Evolutionary conservation across 2,113 vertebrate genomes (phyloP).

Genomic region (Cnemophilus loriae): DNA sequence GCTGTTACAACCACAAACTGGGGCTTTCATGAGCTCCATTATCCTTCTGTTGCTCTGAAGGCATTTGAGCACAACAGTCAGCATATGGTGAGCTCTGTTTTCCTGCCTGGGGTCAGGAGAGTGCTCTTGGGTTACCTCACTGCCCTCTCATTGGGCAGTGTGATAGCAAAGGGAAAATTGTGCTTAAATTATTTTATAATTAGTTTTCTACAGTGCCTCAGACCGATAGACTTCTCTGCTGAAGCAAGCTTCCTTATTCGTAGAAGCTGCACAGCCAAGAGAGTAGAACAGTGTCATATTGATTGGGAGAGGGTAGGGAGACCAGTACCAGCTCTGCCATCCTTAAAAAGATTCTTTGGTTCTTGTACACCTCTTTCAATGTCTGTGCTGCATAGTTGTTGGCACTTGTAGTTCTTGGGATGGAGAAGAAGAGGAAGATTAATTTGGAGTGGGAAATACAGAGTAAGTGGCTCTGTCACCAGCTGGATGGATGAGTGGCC

Average conservation of each 20-base stretch:
- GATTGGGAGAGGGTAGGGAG: background rate
- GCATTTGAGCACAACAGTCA: background rate
- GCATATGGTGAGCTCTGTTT: background rate
- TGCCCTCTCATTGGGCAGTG: background rate
- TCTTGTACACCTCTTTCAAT: background rate
- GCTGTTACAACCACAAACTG: background rate
- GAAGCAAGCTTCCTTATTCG: background rate
- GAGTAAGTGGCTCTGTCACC: background rate
- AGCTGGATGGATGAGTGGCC: background rate
- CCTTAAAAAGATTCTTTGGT: background rate
- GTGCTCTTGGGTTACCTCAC: background rate
- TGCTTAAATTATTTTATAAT: background rate
- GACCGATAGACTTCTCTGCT: fast-evolving
- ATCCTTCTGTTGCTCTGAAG: background rate
- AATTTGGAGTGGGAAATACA: background rate
- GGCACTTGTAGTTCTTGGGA: background rate
- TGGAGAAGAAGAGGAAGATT: background rate
- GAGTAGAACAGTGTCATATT: background rate
- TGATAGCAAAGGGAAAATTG: background rate
- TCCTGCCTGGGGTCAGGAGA: background rate
- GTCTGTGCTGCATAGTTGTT: background rate
- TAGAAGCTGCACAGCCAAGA: background rate
- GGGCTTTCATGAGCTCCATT: background rate
- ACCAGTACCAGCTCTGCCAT: background rate
- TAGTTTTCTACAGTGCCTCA: background rate